Evolutionary conservation across 2,797 vertebrate species (phyloP).

Genomic region (Sylvilagus floridanus): DNA sequence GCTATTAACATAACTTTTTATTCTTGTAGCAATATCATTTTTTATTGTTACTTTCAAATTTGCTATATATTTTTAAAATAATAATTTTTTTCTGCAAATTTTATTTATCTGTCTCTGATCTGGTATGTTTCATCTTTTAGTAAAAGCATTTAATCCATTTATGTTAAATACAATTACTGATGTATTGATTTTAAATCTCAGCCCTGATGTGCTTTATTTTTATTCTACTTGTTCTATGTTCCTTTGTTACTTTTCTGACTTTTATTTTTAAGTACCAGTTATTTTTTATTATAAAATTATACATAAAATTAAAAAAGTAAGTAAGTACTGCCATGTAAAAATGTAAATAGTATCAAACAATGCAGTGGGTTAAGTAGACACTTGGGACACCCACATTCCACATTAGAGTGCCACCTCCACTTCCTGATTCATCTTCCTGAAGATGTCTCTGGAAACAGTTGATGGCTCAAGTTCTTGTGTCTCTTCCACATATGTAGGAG

Average conservation of each 20-base stretch:
- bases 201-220: not conserved
- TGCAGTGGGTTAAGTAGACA: no score
- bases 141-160: not conserved
- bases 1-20: not conserved
- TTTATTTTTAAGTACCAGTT: conserved; percentile 18
- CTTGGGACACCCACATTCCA: no score
- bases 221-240: not conserved
- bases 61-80: not conserved
- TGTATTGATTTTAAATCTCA: not conserved
- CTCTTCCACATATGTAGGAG: no score
- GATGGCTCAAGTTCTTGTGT: no score
- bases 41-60: not conserved
- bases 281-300: conserved; percentile 72
- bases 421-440: no score
- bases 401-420: no score
- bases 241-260: not conserved
- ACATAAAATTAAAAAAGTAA: conserved; percentile 62
- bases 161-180: not conserved
- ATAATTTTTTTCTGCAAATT: not conserved
- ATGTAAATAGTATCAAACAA: conserved; percentile 21
- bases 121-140: not conserved
- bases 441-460: no score
- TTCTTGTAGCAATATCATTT: not conserved
- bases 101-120: not conserved
- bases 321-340: conserved; percentile 36